phyloP scores from a whole-genome alignment of 2,113 vertebrate species.

The Chinchilla lanigera region DNA sequence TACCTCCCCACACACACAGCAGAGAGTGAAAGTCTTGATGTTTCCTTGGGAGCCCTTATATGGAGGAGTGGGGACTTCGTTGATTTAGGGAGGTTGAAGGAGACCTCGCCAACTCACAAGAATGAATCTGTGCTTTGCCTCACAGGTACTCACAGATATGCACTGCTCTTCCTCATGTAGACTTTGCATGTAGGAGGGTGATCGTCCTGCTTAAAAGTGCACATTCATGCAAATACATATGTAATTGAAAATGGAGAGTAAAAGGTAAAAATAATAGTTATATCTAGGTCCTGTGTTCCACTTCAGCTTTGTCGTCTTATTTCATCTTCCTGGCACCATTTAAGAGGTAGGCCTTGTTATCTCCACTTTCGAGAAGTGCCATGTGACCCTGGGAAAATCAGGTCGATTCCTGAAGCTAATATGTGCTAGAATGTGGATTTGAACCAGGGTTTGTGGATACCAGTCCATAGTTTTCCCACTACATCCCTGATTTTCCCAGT shows the following conservation, averaged over 20 bases:
- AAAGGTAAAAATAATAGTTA: not conserved
- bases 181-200: not conserved
- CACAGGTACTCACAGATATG: not conserved
- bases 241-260: not conserved
- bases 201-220: not conserved
- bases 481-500: not conserved
- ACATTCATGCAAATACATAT: not conserved
- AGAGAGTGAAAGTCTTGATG: not conserved
- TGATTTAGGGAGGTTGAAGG: not conserved
- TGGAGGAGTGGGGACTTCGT: not conserved
- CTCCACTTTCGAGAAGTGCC: slow-evolving; percentile 12
- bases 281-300: not conserved
- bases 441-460: not conserved
- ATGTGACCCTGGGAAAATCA: not conserved
- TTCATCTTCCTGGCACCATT: slow-evolving; percentile 10
- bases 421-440: not conserved
- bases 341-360: slow-evolving; percentile 9
- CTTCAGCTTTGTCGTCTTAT: not conserved
- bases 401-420: not conserved
- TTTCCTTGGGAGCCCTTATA: not conserved
- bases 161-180: not conserved
- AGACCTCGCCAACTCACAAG: slow-evolving; percentile 1
- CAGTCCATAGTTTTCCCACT: not conserved
- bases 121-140: not conserved
- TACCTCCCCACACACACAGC: no score